Evolutionary conservation across 2,888 invertebrate species (phyloP).

Genomic region (Tipula unca): DNA sequence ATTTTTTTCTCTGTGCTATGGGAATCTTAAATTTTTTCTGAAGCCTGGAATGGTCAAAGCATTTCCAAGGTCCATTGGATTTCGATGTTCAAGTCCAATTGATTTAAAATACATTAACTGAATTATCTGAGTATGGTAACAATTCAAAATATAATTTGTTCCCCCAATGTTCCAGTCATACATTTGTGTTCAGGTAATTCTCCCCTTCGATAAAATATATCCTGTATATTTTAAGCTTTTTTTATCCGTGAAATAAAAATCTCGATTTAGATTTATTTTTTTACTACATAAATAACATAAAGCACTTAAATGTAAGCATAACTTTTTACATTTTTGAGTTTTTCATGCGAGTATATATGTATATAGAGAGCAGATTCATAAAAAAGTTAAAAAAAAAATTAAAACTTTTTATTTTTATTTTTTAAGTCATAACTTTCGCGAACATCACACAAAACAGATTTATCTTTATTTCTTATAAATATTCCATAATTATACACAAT

Average conservation of each 20-base stretch:
- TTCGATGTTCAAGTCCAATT: too few species aligned
- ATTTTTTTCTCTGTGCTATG: too few species aligned
- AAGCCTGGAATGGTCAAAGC: too few species aligned
- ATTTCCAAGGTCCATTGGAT: too few species aligned
- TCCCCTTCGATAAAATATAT: not conserved
- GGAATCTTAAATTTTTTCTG: too few species aligned
- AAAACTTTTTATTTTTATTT: not conserved
- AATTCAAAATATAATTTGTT: too few species aligned
- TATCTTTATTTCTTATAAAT: not conserved
- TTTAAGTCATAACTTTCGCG: conserved; percentile 1
- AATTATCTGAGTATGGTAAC: too few species aligned
- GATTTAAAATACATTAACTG: too few species aligned
- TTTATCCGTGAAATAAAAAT: not conserved
- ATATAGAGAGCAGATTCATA: not conserved
- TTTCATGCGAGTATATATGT: not conserved
- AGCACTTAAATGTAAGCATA: not conserved
- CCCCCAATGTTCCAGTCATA: too few species aligned
- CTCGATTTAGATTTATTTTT: not conserved
- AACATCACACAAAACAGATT: conserved; percentile 17
- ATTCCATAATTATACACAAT: not conserved
- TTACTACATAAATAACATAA: not conserved
- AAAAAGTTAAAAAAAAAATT: not conserved
- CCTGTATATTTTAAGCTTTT: not conserved
- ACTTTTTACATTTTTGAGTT: not conserved
- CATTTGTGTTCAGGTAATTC: too few species aligned